Evolutionary conservation across 1,140 invertebrate genomes (phyloP).

Genomic region (Carposina sasakii): DNA sequence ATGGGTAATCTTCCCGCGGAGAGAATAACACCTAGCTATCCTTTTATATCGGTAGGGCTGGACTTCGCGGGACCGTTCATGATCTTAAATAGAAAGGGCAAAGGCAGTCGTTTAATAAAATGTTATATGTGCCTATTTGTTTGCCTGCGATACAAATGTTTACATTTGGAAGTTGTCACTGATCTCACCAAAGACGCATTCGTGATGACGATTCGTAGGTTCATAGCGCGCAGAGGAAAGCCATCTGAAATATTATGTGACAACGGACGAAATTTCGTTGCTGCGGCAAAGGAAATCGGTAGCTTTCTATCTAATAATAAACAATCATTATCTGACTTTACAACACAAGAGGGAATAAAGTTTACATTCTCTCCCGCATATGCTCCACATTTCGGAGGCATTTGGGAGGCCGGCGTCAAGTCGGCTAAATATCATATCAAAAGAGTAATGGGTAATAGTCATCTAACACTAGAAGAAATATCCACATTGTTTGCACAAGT

Average conservation of each 20-base stretch:
- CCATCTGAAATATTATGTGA: neutral
- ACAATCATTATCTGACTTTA: neutral
- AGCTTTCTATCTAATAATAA: neutral
- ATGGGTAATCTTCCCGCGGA: no score
- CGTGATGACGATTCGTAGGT: conserved; percentile 14
- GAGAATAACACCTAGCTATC: no score
- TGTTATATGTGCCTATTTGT: conserved; percentile 32
- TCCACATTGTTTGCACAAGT: conserved; percentile 26
- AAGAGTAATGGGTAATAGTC: conserved; percentile 12
- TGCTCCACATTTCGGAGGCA: conserved; percentile 24
- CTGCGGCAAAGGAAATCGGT: neutral
- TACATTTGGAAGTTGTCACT: conserved; percentile 27
- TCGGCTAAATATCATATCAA: conserved; percentile 23
- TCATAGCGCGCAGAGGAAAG: conserved; percentile 3
- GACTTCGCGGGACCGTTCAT: no score
- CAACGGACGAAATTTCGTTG: neutral
- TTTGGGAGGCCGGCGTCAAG: conserved; percentile 20
- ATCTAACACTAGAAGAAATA: conserved; percentile 30
- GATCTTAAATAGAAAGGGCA: no score
- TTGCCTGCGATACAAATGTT: conserved; percentile 27
- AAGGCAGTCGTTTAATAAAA: no score
- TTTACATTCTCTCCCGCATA: conserved; percentile 24
- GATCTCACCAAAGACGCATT: conserved; percentile 28
- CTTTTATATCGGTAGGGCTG: no score
- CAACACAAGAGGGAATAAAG: conserved; percentile 3